These are phyloP conservation scores for Andinoacara biseriatus DNA, from an alignment of 2,113 vertebrate species.

Conservation along the genomic window DNA sequence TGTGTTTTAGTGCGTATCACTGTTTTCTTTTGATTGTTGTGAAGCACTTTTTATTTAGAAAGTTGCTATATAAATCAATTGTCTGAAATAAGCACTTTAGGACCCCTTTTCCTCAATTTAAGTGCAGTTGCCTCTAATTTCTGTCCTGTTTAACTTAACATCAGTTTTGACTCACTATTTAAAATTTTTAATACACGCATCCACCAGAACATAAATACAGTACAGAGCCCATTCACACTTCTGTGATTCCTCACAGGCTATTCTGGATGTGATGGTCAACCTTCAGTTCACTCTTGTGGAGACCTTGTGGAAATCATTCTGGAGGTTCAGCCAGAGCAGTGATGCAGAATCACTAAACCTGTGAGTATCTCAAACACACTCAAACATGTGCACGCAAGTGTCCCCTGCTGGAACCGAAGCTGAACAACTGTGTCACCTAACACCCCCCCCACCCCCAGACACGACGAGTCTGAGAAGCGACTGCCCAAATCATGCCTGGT, in stretches of 20 bases:
- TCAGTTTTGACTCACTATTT: not conserved
- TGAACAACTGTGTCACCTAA: not conserved
- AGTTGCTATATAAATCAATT: too few species aligned
- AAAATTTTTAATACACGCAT: not conserved
- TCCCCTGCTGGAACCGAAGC: not conserved
- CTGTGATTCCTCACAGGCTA: constrained; percentile 78
- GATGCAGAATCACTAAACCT: constrained; percentile 81
- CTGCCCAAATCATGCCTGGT: constrained; percentile 89
- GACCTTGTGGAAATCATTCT: constrained; percentile 93
- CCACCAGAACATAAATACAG: too few species aligned
- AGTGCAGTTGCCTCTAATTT: not conserved
- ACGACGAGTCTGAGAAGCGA: constrained; percentile 90
- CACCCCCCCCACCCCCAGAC: constrained; percentile 66
- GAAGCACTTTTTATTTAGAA: too few species aligned
- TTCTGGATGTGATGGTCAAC: constrained; percentile 92
- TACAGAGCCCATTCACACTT: not conserved
- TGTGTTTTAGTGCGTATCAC: too few species aligned
- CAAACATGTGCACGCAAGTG: not conserved
- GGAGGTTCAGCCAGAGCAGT: constrained; percentile 87
- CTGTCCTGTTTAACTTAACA: not conserved
- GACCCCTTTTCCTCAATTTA: too few species aligned
- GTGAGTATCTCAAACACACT: constrained; percentile 73
- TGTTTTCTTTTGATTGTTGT: too few species aligned
- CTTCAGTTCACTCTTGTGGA: constrained; percentile 92
- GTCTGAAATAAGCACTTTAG: too few species aligned